These are phyloP conservation scores for Hydra vulgaris DNA, from an alignment of 30 jellyfish, hydroid and myxozoan species.

Conservation along the genomic window DNA sequence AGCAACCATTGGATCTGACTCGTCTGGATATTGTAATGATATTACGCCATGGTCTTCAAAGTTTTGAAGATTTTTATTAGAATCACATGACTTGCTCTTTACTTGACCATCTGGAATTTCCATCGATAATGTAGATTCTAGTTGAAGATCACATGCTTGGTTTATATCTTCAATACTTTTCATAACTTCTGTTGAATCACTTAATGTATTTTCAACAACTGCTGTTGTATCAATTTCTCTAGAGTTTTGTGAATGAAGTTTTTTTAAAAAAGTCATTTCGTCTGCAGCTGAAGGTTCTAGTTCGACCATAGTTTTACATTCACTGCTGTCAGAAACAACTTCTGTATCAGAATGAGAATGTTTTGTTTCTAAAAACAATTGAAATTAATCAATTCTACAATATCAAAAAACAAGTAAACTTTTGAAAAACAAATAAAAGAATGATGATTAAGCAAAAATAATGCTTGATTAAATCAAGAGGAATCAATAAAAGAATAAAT, in stretches of 20 bases:
- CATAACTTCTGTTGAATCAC: constrained; percentile 12
- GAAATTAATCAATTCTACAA: no score
- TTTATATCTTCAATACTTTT: constrained; percentile 25
- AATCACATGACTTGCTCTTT: constrained; percentile 1
- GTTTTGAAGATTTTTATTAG: constrained; percentile 14
- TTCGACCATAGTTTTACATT: neutral
- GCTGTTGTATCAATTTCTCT: neutral
- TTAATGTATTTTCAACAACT: neutral
- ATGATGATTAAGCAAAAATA: no score
- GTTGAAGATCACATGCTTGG: neutral
- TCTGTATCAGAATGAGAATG: constrained; percentile 7
- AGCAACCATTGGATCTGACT: constrained; percentile 51
- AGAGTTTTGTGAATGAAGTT: neutral
- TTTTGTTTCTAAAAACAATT: neutral
- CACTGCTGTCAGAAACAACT: neutral
- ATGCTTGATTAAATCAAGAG: no score
- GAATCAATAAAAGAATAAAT: no score
- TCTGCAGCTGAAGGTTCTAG: constrained; percentile 1
- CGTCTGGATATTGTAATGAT: constrained; percentile 86
- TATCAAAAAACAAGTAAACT: no score
- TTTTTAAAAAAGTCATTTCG: neutral
- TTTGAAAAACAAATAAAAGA: no score
- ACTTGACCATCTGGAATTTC: neutral
- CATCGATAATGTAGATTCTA: neutral
- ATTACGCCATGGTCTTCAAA: constrained; percentile 78